These are phyloP conservation scores for Lordiphosa collinella DNA, from an alignment of 1,140 invertebrate species.

Conservation along the genomic window DNA sequence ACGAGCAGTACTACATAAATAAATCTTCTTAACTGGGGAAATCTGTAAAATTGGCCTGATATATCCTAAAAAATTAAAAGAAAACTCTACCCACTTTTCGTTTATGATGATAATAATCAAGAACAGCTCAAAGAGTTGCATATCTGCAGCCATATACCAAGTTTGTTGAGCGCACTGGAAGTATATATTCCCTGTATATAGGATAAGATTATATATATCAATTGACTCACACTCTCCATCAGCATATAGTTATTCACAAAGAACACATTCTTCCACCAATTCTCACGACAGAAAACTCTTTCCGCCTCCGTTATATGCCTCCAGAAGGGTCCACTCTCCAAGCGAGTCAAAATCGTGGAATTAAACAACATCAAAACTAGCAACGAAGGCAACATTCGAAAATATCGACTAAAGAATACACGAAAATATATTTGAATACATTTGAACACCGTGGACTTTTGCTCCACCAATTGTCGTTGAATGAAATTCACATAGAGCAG, in stretches of 20 bases:
- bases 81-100: conserved; percentile 33
- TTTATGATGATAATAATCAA: conserved; percentile 81
- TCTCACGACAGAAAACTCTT: conserved; percentile 81
- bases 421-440: conserved; percentile 53
- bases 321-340: conserved; percentile 81
- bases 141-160: conserved; percentile 88
- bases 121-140: conserved; percentile 85
- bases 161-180: conserved; percentile 86
- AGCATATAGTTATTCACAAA: conserved; percentile 84
- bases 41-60: conserved; percentile 45
- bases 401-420: conserved; percentile 80
- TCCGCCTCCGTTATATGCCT: conserved; percentile 79
- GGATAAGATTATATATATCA: too few relatives aligned
- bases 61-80: too few relatives aligned
- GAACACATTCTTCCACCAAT: conserved; percentile 86
- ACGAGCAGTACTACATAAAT: conserved; percentile 51
- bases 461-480: conserved; percentile 45
- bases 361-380: conserved; percentile 81
- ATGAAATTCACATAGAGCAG: conserved; percentile 81
- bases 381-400: conserved; percentile 81
- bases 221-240: conserved; percentile 54
- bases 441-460: background rate
- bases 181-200: too few relatives aligned
- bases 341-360: conserved; percentile 73
- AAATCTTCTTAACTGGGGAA: conserved; percentile 54